Conservation (phyloP, 1,140 invertebrate genomes). For the Diuraphis noxia region DNA sequence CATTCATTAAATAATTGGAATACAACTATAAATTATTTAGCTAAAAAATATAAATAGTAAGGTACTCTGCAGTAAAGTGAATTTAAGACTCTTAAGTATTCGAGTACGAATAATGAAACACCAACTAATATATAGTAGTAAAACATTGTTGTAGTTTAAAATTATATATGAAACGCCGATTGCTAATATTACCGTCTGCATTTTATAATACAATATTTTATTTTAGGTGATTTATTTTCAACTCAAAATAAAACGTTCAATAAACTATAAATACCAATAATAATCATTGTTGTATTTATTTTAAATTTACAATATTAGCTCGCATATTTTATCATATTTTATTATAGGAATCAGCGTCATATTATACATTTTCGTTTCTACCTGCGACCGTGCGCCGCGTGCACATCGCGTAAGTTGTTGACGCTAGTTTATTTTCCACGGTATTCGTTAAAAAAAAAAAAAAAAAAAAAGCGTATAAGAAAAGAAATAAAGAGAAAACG, state of each 20-base stretch:
- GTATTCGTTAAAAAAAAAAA: neutral
- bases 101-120: neutral
- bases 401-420: neutral
- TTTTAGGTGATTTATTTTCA: neutral
- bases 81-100: neutral
- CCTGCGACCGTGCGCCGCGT: neutral
- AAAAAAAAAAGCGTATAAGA: neutral
- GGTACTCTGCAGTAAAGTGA: neutral
- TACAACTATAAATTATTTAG: neutral
- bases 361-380: neutral
- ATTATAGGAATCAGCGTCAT: neutral
- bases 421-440: neutral
- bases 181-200: neutral
- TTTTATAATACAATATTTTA: neutral
- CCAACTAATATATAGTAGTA: too few species aligned
- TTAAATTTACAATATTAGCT: neutral
- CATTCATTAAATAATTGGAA: neutral
- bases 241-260: neutral
- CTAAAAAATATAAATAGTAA: neutral
- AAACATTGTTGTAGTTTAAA: neutral
- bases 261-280: neutral
- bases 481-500: neutral
- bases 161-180: neutral
- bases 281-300: neutral
- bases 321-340: neutral